These are phyloP conservation scores for Drosophila funebris DNA, from an alignment of 1,140 invertebrate species.

Conservation along the genomic window DNA sequence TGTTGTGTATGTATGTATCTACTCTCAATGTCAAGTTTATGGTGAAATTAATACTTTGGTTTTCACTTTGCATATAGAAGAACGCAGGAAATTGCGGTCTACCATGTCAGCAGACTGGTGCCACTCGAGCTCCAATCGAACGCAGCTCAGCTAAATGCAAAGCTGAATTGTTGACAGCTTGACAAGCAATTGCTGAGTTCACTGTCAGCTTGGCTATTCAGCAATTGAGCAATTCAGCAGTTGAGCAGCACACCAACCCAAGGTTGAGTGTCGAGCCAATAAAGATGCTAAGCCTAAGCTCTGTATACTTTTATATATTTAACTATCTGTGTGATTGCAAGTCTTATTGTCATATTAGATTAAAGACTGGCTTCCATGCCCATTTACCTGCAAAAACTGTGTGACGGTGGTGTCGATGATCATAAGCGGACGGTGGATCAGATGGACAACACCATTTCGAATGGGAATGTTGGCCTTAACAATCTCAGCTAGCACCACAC, in stretches of 20 bases:
- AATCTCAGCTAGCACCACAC: constrained; percentile 93
- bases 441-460: constrained; percentile 95
- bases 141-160: constrained; percentile 61
- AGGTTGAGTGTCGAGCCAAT: too few species aligned
- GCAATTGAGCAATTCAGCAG: constrained; percentile 6
- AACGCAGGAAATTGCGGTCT: constrained; percentile 21
- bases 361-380: constrained; percentile 14
- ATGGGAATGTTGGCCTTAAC: constrained; percentile 96
- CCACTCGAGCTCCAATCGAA: neutral
- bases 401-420: constrained; percentile 93
- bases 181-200: neutral
- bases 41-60: constrained; percentile 33
- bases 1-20: constrained; percentile 9
- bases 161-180: constrained; percentile 26
- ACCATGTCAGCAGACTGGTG: neutral
- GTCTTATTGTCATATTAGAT: constrained; percentile 17
- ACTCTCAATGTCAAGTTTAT: constrained; percentile 6
- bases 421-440: constrained; percentile 95
- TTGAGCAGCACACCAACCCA: too few species aligned
- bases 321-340: too few species aligned
- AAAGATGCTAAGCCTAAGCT: constrained; percentile 7
- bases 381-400: constrained; percentile 91
- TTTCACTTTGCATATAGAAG: constrained; percentile 61
- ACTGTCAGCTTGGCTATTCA: too few species aligned
- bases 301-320: neutral